These are phyloP conservation scores for Luperina nickerlii DNA, from an alignment of 2,888 invertebrate species.

Conservation along the genomic window DNA sequence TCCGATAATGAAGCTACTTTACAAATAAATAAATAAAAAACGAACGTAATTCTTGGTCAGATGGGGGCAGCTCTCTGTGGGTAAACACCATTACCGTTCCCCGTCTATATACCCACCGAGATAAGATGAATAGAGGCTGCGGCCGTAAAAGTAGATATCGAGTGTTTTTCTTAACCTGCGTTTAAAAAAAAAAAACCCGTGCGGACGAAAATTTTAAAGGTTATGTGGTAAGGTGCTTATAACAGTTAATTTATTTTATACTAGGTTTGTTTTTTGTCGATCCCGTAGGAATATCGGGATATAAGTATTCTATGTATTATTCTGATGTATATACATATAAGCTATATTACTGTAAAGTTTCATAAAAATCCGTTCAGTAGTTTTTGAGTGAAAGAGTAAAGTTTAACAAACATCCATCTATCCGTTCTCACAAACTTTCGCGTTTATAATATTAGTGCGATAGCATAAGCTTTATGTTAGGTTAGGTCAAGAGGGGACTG, in stretches of 20 bases:
- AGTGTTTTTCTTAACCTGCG: conserved; percentile 74
- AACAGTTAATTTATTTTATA: not conserved
- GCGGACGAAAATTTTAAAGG: conserved; percentile 31
- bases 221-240: not conserved
- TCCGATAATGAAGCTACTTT: conserved; percentile 73
- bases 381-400: not conserved
- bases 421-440: no score
- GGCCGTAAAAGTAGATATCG: conserved; percentile 78
- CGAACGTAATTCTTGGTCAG: conserved; percentile 65
- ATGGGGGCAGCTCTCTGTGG: conserved; percentile 69
- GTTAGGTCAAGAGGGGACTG: no score
- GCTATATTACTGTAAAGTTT: not conserved
- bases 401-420: not conserved
- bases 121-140: conserved; percentile 81
- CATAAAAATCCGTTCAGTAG: not conserved
- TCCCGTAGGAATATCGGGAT: not conserved
- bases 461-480: no score
- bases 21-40: conserved; percentile 77
- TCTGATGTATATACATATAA: not conserved
- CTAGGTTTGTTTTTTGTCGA: no score
- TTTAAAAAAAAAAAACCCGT: no score
- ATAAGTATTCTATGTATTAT: not conserved
- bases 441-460: no score
- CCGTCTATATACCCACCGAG: conserved; percentile 80
- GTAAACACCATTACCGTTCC: conserved; percentile 82